These are phyloP conservation scores for Polyploca ridens DNA, from an alignment of 2,888 invertebrate genomes.

Conservation along the genomic window DNA sequence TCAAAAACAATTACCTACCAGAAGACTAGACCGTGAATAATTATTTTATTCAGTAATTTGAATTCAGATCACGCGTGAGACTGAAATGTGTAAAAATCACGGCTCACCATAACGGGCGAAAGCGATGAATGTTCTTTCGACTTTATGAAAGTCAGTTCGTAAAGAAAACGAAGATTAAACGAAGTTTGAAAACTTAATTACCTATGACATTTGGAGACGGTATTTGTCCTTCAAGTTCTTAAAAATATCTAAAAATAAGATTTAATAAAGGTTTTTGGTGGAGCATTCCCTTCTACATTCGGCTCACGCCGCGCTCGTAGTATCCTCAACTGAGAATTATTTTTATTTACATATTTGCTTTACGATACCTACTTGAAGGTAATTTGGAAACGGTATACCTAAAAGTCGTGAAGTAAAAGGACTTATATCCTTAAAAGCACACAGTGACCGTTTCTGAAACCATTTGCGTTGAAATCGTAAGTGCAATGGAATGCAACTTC, in stretches of 20 bases:
- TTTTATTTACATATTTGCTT: not conserved
- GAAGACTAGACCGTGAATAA: not conserved
- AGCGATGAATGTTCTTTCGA: constrained; percentile 31
- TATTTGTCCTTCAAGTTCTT: not conserved
- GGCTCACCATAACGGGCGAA: constrained; percentile 24
- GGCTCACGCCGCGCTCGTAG: not conserved
- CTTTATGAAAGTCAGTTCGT: constrained; percentile 27
- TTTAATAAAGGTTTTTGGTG: not conserved
- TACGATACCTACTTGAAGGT: not conserved
- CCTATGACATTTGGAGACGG: not conserved
- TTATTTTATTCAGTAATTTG: constrained; percentile 18
- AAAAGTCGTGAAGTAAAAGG: constrained; percentile 34
- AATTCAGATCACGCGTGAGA: constrained; percentile 41
- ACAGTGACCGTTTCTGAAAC: constrained; percentile 44
- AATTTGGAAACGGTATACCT: not conserved
- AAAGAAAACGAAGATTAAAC: not conserved
- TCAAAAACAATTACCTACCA: not conserved
- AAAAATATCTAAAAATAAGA: not conserved
- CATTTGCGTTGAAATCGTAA: constrained; percentile 49
- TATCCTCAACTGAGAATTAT: not conserved
- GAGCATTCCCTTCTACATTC: not conserved
- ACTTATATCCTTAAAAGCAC: constrained; percentile 37
- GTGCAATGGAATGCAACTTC: constrained; percentile 50
- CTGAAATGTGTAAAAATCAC: constrained; percentile 32
- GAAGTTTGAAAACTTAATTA: not conserved